Conservation (phyloP, 1,140 invertebrate genomes). For the Aphelenchoides besseyi region DNA sequence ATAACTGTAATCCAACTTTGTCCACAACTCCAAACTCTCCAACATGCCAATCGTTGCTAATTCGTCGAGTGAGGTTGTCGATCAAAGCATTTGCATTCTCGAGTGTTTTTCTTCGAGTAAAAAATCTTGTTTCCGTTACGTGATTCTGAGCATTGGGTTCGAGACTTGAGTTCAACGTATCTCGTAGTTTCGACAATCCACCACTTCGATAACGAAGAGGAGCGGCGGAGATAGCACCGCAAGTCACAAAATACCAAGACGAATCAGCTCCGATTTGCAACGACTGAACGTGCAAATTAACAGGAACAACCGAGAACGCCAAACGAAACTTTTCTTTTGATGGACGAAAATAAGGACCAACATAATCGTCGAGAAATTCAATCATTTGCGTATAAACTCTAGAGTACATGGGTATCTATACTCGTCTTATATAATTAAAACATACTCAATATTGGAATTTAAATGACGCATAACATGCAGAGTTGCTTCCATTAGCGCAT, state of each 20-base stretch:
- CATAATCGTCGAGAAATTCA: constrained; percentile 49
- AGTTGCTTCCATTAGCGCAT: not conserved
- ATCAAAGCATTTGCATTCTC: constrained; percentile 40
- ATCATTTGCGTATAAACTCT: constrained; percentile 41
- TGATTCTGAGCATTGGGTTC: constrained; percentile 42
- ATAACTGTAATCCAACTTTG: constrained; percentile 44
- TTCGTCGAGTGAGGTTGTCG: constrained; percentile 41
- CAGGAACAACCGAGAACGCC: constrained; percentile 47
- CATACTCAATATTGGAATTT: constrained; percentile 54
- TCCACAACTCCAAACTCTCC: constrained; percentile 37
- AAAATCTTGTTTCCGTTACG: constrained; percentile 38
- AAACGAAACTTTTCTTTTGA: constrained; percentile 50
- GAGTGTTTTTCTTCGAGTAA: constrained; percentile 35
- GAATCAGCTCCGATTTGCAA: constrained; percentile 35
- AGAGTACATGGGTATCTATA: not conserved
- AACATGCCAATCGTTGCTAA: constrained; percentile 50
- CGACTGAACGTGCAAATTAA: constrained; percentile 52
- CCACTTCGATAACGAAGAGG: constrained; percentile 50
- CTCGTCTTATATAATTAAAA: too few relatives aligned
- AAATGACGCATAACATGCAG: constrained; percentile 43
- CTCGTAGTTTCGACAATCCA: constrained; percentile 42
- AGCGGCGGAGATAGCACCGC: constrained; percentile 45
- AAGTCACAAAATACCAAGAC: constrained; percentile 37
- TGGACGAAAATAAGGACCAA: constrained; percentile 48
- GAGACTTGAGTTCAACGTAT: constrained; percentile 36